phyloP scores from a whole-genome alignment of 2,888 invertebrate species.

The Ferrisia virgata region DNA sequence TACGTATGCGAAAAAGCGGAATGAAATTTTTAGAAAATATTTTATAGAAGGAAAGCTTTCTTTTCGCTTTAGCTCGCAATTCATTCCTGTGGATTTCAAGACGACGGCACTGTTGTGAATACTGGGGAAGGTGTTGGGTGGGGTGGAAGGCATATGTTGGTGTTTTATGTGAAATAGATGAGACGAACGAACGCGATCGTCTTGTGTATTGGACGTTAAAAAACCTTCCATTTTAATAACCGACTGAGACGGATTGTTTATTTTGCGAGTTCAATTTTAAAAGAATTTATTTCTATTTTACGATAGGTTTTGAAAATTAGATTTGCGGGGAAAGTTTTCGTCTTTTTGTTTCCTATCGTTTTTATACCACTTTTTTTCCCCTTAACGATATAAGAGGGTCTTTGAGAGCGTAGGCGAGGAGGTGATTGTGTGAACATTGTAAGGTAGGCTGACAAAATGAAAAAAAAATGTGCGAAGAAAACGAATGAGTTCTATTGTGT shows the following conservation, averaged over 20 bases:
- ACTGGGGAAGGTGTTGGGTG: background rate
- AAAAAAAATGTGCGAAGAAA: background rate
- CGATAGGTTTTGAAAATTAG: background rate
- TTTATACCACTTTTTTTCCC: too few species aligned
- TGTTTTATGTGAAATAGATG: background rate
- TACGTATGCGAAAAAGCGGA: background rate
- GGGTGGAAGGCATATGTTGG: background rate
- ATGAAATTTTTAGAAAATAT: background rate
- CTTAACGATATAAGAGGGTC: too few species aligned
- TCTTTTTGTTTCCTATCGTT: too few species aligned
- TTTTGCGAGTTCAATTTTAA: conserved; percentile 14
- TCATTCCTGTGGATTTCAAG: too few species aligned
- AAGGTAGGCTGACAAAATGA: too few species aligned
- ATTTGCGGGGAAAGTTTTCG: background rate
- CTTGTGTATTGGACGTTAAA: background rate
- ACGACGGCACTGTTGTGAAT: too few species aligned
- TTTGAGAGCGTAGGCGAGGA: too few species aligned
- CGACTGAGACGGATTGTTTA: conserved; percentile 1
- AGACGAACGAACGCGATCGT: background rate
- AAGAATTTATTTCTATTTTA: conserved; percentile 9
- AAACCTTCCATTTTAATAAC: conserved; percentile 1
- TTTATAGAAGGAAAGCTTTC: background rate
- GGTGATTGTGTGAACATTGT: too few species aligned
- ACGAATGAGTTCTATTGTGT: background rate
- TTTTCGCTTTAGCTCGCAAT: background rate